Conservation (phyloP, 2,113 vertebrate genomes). For the Meriones unguiculatus region DNA sequence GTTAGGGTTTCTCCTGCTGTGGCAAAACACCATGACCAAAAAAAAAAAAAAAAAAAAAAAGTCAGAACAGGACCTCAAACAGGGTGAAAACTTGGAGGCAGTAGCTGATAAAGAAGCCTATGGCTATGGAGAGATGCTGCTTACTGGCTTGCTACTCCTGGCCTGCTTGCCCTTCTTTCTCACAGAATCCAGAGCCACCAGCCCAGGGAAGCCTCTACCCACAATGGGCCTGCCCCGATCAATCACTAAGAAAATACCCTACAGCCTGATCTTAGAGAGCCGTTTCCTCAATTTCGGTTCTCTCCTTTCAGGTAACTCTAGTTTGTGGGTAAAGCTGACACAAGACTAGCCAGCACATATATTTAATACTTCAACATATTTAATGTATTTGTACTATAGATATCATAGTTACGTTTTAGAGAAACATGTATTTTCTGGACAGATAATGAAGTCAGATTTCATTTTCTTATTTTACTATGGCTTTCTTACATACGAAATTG, state of each 20-base stretch:
- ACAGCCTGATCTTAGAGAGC: not conserved
- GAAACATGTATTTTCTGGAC: not conserved
- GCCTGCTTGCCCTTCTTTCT: not conserved
- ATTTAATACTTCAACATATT: not conserved
- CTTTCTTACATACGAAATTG: not conserved
- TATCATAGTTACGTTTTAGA: slow-evolving; percentile 5
- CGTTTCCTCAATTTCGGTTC: not conserved
- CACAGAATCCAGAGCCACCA: not conserved
- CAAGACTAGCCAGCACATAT: not conserved
- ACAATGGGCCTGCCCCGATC: not conserved
- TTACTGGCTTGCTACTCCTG: not conserved
- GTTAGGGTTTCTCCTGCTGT: not conserved
- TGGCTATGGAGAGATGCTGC: not conserved
- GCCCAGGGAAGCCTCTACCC: not conserved
- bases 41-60: not conserved
- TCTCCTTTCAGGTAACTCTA: not conserved
- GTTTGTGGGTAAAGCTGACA: not conserved
- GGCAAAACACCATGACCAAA: not conserved
- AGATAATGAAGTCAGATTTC: not conserved
- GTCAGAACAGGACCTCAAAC: not conserved
- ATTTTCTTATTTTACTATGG: not conserved
- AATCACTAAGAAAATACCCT: not conserved
- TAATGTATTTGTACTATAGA: not conserved
- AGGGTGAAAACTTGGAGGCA: not conserved
- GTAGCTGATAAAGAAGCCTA: not conserved